phyloP scores from a whole-genome alignment of 2,888 invertebrate genomes.

The Clivina fossor region DNA sequence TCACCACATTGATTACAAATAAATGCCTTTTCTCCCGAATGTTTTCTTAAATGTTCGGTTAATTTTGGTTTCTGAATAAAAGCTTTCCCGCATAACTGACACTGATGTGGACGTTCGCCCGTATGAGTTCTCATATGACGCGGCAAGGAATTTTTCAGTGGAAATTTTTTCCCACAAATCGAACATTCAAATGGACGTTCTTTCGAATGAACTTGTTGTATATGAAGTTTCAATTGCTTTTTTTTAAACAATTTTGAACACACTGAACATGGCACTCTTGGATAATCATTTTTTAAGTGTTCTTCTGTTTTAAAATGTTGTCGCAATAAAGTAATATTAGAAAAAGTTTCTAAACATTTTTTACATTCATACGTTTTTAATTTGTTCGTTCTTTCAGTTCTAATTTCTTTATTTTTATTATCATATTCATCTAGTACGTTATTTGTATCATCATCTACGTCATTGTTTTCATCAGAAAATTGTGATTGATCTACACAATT shows the following conservation, averaged over 20 bases:
- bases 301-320: slow-evolving; percentile 12
- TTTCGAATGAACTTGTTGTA: slow-evolving; percentile 7
- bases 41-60: slow-evolving; percentile 6
- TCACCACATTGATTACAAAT: slow-evolving; percentile 29
- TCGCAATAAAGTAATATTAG: slow-evolving; percentile 18
- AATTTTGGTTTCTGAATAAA: not conserved
- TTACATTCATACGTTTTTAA: slow-evolving; percentile 21
- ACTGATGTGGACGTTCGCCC: not conserved
- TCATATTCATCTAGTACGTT: not conserved
- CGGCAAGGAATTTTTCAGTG: not conserved
- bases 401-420: too few species aligned
- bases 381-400: not conserved
- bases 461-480: not conserved
- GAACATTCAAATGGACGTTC: slow-evolving; percentile 8
- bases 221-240: slow-evolving; percentile 6
- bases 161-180: not conserved
- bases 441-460: too few species aligned
- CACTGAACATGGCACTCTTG: slow-evolving; percentile 8
- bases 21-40: slow-evolving; percentile 35
- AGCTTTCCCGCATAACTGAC: not conserved
- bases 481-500: not conserved
- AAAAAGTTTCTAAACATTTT: slow-evolving; percentile 20
- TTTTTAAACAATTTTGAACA: slow-evolving; percentile 14
- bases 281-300: slow-evolving; percentile 20
- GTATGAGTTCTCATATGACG: not conserved